phyloP scores from a whole-genome alignment of 2,113 vertebrate species.

The Bostrychus sinensis region DNA sequence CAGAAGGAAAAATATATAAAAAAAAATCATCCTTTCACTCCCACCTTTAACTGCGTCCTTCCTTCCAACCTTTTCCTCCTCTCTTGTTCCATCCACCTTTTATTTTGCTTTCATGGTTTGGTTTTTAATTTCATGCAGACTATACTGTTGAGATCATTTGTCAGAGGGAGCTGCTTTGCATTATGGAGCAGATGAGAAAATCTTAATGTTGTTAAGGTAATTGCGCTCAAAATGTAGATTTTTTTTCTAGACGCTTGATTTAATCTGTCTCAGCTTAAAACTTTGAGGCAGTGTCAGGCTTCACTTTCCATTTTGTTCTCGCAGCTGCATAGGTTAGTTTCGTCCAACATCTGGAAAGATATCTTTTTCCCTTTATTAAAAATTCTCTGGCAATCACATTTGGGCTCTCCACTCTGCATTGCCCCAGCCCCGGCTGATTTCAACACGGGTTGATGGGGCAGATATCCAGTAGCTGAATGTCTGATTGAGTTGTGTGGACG shows the following conservation, averaged over 20 bases:
- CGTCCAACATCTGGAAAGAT: slow-evolving; percentile 64
- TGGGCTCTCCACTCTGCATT: slow-evolving; percentile 41
- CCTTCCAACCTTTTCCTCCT: slow-evolving; percentile 21
- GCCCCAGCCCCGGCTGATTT: slow-evolving; percentile 32
- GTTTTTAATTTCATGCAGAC: slow-evolving; percentile 39
- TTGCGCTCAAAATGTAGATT: slow-evolving; percentile 32
- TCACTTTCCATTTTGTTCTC: slow-evolving; percentile 62
- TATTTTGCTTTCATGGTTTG: slow-evolving; percentile 49
- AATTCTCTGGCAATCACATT: slow-evolving; percentile 50
- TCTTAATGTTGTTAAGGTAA: slow-evolving; percentile 48
- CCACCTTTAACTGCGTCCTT: slow-evolving; percentile 35
- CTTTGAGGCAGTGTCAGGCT: slow-evolving; percentile 45
- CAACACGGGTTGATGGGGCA: slow-evolving; percentile 33
- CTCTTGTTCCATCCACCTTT: slow-evolving; percentile 50
- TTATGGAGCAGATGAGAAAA: slow-evolving; percentile 31
- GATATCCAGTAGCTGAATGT: slow-evolving; percentile 39
- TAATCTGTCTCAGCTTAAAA: slow-evolving; percentile 30
- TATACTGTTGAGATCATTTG: slow-evolving; percentile 23
- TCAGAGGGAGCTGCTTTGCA: slow-evolving; percentile 23
- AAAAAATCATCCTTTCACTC: slow-evolving; percentile 31
- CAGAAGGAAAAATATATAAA: slow-evolving; percentile 67
- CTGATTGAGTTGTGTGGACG: slow-evolving; percentile 41
- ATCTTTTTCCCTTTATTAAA: slow-evolving; percentile 41
- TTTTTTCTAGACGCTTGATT: slow-evolving; percentile 26
- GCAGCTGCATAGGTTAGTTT: slow-evolving; percentile 60